A percentile compares a stretch with the other conserved stretches of the same genome.
phyloP scores from a whole-genome alignment of 2,797 vertebrate genomes.

The Benthosema pterotum region DNA sequence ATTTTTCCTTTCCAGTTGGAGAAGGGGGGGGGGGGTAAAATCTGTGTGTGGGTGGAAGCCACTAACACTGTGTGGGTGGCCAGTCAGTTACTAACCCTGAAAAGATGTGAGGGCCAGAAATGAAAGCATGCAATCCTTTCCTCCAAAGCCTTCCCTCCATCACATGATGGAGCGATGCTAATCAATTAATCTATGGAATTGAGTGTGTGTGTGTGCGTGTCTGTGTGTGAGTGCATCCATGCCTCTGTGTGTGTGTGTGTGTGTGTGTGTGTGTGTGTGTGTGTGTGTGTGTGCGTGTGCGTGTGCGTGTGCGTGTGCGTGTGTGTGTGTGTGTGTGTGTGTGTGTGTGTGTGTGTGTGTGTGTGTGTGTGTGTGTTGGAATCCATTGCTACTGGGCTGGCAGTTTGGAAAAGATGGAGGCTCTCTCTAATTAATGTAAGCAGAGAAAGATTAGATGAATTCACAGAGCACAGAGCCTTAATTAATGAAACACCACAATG shows the following conservation, averaged over 20 bases:
- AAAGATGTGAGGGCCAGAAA: background rate
- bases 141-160: background rate
- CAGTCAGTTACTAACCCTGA: constrained; percentile 9
- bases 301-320: background rate
- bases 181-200: constrained; percentile 4
- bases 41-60: constrained; percentile 21
- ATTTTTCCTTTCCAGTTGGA: constrained; percentile 34
- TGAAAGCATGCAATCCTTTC: background rate
- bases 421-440: constrained; percentile 10
- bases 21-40: constrained; percentile 18
- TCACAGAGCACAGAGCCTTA: no score
- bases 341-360: background rate
- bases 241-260: background rate
- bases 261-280: constrained; percentile 5
- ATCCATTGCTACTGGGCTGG: background rate
- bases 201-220: background rate
- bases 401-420: constrained; percentile 12
- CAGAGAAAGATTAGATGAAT: background rate
- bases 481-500: no score
- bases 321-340: background rate
- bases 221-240: background rate
- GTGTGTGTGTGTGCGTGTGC: background rate
- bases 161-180: background rate
- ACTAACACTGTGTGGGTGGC: constrained; percentile 18
- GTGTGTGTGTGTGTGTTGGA: background rate